These are phyloP conservation scores for Mycetomoellerius zeteki DNA, from an alignment of 1,140 invertebrate species.

Conservation along the genomic window DNA sequence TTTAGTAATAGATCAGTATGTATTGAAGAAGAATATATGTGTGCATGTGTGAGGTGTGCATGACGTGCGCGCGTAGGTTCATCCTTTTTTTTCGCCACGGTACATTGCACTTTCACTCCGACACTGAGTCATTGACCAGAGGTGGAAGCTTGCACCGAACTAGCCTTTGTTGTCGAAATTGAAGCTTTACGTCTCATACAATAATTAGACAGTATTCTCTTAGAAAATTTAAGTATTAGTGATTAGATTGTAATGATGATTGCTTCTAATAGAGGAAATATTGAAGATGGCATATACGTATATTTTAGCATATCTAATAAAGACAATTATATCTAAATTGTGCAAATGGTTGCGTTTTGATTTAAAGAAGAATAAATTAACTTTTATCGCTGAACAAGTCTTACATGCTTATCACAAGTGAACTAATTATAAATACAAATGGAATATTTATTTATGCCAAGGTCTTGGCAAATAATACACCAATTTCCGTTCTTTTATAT, in stretches of 20 bases:
- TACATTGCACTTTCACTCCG: constrained; percentile 76
- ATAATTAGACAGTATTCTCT: background rate
- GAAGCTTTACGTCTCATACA: constrained; percentile 14
- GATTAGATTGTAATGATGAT: background rate
- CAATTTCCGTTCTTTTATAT: background rate
- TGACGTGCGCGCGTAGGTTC: constrained; percentile 64
- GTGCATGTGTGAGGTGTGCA: background rate
- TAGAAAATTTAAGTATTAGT: background rate
- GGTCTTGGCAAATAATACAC: constrained; percentile 4
- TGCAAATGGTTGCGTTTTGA: background rate
- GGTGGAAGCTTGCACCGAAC: constrained; percentile 55
- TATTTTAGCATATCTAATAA: background rate
- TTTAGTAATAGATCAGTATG: constrained; percentile 17
- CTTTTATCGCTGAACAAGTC: background rate
- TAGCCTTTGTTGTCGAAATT: constrained; percentile 27
- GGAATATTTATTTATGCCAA: constrained; percentile 50
- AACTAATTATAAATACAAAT: constrained; percentile 27
- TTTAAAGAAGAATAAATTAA: constrained; percentile 9
- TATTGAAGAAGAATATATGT: constrained; percentile 20
- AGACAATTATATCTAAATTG: background rate
- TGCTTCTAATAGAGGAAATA: background rate
- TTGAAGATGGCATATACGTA: background rate
- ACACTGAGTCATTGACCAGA: constrained; percentile 75
- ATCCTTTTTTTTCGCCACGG: constrained; percentile 68
- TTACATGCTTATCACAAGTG: background rate